These are phyloP conservation scores for Toxotes chatareus DNA, from an alignment of 2,113 vertebrate genomes.

Conservation along the genomic window DNA sequence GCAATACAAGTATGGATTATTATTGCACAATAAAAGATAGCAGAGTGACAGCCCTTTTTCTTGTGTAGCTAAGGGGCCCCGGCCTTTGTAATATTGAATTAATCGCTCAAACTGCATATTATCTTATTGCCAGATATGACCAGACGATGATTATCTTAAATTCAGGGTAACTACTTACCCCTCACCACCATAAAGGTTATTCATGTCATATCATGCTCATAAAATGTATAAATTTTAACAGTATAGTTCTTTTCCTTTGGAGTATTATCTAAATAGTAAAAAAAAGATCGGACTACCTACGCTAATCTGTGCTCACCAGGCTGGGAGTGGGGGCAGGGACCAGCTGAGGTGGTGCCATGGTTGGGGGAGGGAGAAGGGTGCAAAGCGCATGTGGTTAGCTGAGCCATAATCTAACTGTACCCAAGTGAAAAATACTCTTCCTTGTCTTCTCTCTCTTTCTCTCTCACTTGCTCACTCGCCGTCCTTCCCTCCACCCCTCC, in stretches of 20 bases:
- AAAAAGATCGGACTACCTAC: constrained; percentile 49
- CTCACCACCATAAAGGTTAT: background rate
- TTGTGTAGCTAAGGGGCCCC: background rate
- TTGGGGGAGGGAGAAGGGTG: constrained; percentile 69
- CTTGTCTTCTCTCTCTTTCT: constrained; percentile 68
- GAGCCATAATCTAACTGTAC: constrained; percentile 80
- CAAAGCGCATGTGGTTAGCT: constrained; percentile 69
- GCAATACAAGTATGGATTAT: constrained; percentile 57
- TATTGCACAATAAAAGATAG: constrained; percentile 52
- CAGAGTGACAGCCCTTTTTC: background rate
- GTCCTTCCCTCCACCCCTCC: constrained; percentile 50
- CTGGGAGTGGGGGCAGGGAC: constrained; percentile 73
- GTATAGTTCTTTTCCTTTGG: constrained; percentile 9
- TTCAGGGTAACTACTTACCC: background rate
- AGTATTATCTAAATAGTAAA: constrained; percentile 18
- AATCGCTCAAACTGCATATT: constrained; percentile 39
- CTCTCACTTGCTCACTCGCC: constrained; percentile 42
- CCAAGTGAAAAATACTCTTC: constrained; percentile 79
- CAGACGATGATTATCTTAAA: constrained; percentile 10
- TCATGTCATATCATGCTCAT: background rate
- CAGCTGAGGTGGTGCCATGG: constrained; percentile 74
- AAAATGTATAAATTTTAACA: background rate
- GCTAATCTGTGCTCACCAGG: constrained; percentile 63
- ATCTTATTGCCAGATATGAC: constrained; percentile 2
- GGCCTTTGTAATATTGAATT: constrained; percentile 37